Base-by-base conservation (phyloP, 2,888 invertebrate species). In the Esperia sulphurella region DNA sequence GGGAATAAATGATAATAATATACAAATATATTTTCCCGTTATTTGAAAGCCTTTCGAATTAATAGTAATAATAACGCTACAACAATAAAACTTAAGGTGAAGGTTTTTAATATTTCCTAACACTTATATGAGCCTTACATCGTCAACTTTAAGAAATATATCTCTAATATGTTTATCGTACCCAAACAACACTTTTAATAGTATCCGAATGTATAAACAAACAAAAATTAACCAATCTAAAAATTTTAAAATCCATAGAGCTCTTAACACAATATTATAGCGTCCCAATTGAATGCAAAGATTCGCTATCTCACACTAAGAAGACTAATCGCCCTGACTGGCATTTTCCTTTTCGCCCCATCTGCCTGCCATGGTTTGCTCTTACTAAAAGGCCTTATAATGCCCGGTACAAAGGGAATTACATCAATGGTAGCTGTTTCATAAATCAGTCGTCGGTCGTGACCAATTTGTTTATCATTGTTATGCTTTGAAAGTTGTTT, bases 381-480 rank as follows among this genome's bases (percentile, higher is more conserved):
- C 30, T 12, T 28, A 14, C 35, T 71, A 67, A 73, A 74, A 71
- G 63, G 64, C 57, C 60, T 65, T 52, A 71, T 62, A 71, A 70
- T 60, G 59, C 55, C 54, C 13, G 48, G 12, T 14, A 45, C 39
- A 59, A 65, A 58, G 51, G 54, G 57, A 60, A 60, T 63, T 58
- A 62, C 64, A 53, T 60, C 65, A 68, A 63, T 60, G 61, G 35
- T 28, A 1, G 33, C 14, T 14, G 39, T 30, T 21, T 14, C 60
- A 66, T 70, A 68, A 72, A 73, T 68, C 69, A 67, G 61, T 55
- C 61, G 41, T 43, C 45, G 45, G 10, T 33, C n/a, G 14, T 14
- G 39, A 39, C 51, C 70, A 67, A 68, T 65, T 65, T 69, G 68
- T 69, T 67, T 67, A 71, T 66, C 63, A 66, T 66, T 67, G 62